A percentile compares a stretch with the other conserved stretches of the same genome.
Evolutionary conservation across 2,797 vertebrate genomes (phyloP).

Genomic region (Acomys russatus): DNA sequence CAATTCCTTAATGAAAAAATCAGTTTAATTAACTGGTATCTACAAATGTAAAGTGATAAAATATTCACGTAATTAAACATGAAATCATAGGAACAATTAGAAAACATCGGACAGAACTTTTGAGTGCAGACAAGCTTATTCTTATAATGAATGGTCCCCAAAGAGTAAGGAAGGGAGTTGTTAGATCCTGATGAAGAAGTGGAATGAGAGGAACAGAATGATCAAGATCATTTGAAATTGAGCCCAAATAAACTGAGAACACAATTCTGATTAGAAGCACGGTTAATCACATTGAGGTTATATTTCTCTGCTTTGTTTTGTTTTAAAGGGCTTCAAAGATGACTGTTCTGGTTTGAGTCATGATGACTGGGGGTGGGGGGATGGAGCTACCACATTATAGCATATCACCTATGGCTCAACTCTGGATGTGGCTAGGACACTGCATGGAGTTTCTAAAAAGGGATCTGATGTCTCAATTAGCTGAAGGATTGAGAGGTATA

Average conservation of each 20-base stretch:
- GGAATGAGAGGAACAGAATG: not conserved
- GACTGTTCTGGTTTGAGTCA: not conserved
- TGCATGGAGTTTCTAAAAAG: not conserved
- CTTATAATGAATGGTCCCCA: not conserved
- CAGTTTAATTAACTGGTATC: not conserved
- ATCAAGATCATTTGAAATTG: not conserved
- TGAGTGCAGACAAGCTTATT: not conserved
- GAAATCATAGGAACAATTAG: not conserved
- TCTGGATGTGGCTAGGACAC: not conserved
- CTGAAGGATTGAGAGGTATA: not conserved
- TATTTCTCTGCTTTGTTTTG: slow-evolving; percentile 7
- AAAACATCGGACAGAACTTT: not conserved
- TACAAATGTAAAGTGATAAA: slow-evolving; percentile 31
- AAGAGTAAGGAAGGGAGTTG: not conserved
- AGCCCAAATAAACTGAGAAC: not conserved
- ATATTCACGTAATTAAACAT: not conserved
- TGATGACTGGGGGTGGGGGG: not conserved
- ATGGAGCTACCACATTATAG: not conserved
- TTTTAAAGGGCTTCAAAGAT: not conserved
- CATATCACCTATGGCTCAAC: not conserved
- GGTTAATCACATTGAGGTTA: not conserved
- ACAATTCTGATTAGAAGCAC: not conserved
- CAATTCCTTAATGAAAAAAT: not conserved
- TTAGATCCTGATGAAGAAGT: not conserved
- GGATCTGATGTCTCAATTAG: not conserved